Percentiles rank a stretch among this genome's conserved stretches.
These are phyloP conservation scores for Sebastes cheni DNA, from an alignment of 2,797 vertebrate species.

Conservation along the genomic window DNA sequence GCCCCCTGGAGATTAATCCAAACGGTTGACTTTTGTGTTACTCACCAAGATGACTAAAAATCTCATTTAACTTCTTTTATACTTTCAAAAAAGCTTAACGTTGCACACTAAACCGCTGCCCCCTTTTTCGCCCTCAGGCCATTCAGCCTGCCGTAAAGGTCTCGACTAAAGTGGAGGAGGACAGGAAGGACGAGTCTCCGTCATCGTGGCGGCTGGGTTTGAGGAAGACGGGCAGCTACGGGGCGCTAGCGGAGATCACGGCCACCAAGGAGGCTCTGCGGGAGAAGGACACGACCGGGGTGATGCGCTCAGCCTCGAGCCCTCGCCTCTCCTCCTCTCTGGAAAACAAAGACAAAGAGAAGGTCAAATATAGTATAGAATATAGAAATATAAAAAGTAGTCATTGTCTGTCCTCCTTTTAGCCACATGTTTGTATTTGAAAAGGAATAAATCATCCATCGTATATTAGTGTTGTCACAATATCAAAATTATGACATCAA, in stretches of 20 bases:
- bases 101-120: not conserved
- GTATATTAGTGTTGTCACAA: not conserved
- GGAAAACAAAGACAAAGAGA: conserved; percentile 94
- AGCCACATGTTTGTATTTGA: not conserved
- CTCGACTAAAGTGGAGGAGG: conserved; percentile 91
- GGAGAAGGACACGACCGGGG: conserved; percentile 93
- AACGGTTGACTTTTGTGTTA: conserved; percentile 31
- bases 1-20: conserved; percentile 35
- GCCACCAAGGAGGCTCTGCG: conserved; percentile 95
- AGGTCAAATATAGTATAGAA: conserved; percentile 62
- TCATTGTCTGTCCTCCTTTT: not conserved
- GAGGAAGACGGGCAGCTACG: conserved; percentile 97
- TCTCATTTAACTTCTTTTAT: not conserved
- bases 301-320: conserved; percentile 98
- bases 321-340: conserved; percentile 94
- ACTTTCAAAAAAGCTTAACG: not conserved
- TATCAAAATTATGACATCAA: too few relatives aligned
- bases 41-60: conserved; percentile 34
- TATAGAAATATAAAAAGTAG: not conserved
- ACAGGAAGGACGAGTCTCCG: conserved; percentile 96
- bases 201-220: conserved; percentile 94
- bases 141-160: conserved; percentile 82
- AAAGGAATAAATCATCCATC: not conserved
- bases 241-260: conserved; percentile 96
- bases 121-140: conserved; percentile 23